These are phyloP conservation scores for Aquatica leii DNA, from an alignment of 2,888 invertebrate genomes.

Conservation along the genomic window DNA sequence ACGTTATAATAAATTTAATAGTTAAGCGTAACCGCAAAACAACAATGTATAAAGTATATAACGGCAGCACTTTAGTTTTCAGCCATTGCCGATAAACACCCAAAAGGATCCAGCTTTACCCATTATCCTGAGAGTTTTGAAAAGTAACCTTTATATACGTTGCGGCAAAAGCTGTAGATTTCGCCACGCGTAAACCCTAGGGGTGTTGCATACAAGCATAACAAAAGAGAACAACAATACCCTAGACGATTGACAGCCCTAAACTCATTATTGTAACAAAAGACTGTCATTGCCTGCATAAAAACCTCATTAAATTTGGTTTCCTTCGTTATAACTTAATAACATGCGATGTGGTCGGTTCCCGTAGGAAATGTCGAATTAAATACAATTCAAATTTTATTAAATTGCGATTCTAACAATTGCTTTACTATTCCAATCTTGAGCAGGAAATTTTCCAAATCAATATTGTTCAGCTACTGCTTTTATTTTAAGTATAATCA, in stretches of 20 bases:
- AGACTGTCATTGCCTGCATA: conserved; percentile 62
- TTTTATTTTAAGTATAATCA: background rate
- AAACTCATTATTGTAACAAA: conserved; percentile 62
- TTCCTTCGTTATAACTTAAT: conserved; percentile 57
- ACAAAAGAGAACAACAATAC: conserved; percentile 54
- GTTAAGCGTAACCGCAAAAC: conserved; percentile 22
- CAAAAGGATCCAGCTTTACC: conserved; percentile 32
- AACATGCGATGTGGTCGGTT: conserved; percentile 48
- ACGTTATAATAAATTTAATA: conserved; percentile 15
- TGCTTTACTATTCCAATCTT: conserved; percentile 8
- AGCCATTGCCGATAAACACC: conserved; percentile 40
- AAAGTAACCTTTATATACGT: conserved; percentile 36
- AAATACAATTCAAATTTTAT: conserved; percentile 41
- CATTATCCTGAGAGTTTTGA: conserved; percentile 34
- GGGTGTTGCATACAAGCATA: conserved; percentile 44
- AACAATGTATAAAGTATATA: conserved; percentile 20
- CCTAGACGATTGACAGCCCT: conserved; percentile 59
- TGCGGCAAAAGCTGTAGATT: conserved; percentile 26
- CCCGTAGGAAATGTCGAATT: conserved; percentile 42
- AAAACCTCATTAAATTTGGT: conserved; percentile 61
- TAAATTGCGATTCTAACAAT: conserved; percentile 24
- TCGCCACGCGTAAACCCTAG: conserved; percentile 41
- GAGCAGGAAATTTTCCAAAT: conserved; percentile 10
- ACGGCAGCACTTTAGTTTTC: conserved; percentile 30
- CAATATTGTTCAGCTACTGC: background rate